A percentile compares a stretch with the other conserved stretches of the same genome.
Evolutionary conservation across 2,113 vertebrate species (phyloP).

Genomic region (Neotoma lepida): DNA sequence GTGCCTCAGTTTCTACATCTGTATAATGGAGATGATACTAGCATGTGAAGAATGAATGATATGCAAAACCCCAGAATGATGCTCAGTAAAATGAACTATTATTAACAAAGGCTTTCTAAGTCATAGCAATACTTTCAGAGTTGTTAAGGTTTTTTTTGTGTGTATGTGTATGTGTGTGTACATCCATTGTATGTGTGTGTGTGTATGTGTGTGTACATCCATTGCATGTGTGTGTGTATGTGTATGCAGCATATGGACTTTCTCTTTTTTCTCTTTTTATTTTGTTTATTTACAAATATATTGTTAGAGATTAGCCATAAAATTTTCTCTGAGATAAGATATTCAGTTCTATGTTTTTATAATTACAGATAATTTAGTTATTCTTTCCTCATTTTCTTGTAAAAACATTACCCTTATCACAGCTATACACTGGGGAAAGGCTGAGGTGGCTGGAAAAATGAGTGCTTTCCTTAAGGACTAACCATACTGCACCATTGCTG

Average conservation of each 20-base stretch:
- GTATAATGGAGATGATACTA: not conserved
- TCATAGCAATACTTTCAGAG: not conserved
- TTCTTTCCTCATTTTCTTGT: not conserved
- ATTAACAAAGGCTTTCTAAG: not conserved
- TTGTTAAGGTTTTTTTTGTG: not conserved
- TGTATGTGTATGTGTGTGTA: not conserved
- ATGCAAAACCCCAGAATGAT: not conserved
- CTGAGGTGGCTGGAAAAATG: not conserved
- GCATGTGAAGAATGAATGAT: not conserved
- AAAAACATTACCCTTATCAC: not conserved
- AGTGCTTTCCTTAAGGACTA: not conserved
- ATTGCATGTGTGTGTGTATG: not conserved
- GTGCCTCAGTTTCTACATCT: conserved; percentile 53
- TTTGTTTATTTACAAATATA: not conserved
- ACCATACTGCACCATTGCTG: not conserved
- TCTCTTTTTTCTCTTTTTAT: not conserved
- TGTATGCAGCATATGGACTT: not conserved
- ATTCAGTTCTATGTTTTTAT: not conserved
- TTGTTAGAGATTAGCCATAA: not conserved
- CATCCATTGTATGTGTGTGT: not conserved
- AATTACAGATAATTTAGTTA: not conserved
- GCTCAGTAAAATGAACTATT: not conserved
- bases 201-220: no score
- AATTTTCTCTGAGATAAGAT: not conserved
- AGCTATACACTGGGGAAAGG: not conserved